Conservation (phyloP, 2,888 invertebrate genomes). For the Aporophyla lueneburgensis region DNA sequence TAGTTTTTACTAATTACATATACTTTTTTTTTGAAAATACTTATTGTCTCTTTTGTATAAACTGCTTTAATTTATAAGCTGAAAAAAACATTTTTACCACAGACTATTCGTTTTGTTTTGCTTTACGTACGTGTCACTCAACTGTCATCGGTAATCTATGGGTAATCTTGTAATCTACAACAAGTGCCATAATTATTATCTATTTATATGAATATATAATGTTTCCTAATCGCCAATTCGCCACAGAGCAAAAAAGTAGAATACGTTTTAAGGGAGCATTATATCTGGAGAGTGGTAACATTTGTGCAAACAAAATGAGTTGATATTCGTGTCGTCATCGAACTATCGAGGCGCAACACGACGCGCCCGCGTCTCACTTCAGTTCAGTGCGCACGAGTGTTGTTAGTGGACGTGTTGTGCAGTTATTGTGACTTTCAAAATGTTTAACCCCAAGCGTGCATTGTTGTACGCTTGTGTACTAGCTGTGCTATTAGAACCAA, state of each 20-base stretch:
- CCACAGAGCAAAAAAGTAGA: neutral
- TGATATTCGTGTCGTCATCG: slow-evolving; percentile 40
- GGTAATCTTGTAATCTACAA: neutral
- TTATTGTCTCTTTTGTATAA: neutral
- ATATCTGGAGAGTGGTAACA: slow-evolving; percentile 43
- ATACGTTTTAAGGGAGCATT: slow-evolving; percentile 11
- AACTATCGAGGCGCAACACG: slow-evolving; percentile 20
- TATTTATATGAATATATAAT: neutral
- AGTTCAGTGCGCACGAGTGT: slow-evolving; percentile 75
- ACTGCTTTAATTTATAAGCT: neutral
- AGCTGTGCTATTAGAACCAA: slow-evolving; percentile 68
- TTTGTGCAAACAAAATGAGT: slow-evolving; percentile 37
- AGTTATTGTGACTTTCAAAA: slow-evolving; percentile 65
- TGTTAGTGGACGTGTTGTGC: slow-evolving; percentile 58
- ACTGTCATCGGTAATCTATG: neutral
- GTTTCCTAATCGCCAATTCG: neutral
- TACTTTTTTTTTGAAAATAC: neutral
- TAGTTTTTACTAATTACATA: neutral
- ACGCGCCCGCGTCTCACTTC: slow-evolving; percentile 45
- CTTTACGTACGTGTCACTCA: neutral
- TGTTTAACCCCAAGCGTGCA: slow-evolving; percentile 74
- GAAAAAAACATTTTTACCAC: neutral
- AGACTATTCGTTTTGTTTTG: neutral
- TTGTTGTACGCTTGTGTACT: slow-evolving; percentile 77
- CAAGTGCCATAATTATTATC: neutral